Conservation (phyloP, 2,113 vertebrate species). For the Xenus cinereus region DNA sequence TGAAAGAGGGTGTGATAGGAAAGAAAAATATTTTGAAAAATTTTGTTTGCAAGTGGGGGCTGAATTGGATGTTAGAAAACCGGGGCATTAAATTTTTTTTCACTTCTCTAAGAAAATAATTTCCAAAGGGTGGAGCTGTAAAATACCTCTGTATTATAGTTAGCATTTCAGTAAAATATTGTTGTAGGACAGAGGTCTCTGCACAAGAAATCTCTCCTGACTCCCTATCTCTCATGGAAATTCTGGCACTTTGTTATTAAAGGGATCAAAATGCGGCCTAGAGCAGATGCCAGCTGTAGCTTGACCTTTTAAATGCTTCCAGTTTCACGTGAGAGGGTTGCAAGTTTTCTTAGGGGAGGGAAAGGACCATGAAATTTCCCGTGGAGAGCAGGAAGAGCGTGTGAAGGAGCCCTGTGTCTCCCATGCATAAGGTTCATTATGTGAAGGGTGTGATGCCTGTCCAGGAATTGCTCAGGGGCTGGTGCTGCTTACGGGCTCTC, state of each 20-base stretch:
- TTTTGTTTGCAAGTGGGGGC: constrained; percentile 28
- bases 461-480: background rate
- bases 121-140: constrained; percentile 52
- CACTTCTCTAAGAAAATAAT: constrained; percentile 14
- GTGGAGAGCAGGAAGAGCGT: background rate
- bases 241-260: background rate
- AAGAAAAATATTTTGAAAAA: constrained; percentile 62
- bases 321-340: background rate
- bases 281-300: background rate
- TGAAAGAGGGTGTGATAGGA: constrained; percentile 45
- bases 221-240: background rate
- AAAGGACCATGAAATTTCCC: background rate
- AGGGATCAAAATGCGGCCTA: background rate
- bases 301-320: background rate
- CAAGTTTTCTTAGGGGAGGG: background rate
- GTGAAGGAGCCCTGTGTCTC: background rate
- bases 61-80: background rate
- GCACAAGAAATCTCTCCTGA: background rate
- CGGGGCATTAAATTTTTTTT: background rate
- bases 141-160: background rate
- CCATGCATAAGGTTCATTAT: background rate
- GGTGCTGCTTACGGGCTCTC: background rate
- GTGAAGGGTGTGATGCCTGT: background rate
- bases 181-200: constrained; percentile 32
- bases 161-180: constrained; percentile 54